Base-by-base conservation (phyloP, 23 tunicate genomes). In the Trididemnum miniatum region DNA sequence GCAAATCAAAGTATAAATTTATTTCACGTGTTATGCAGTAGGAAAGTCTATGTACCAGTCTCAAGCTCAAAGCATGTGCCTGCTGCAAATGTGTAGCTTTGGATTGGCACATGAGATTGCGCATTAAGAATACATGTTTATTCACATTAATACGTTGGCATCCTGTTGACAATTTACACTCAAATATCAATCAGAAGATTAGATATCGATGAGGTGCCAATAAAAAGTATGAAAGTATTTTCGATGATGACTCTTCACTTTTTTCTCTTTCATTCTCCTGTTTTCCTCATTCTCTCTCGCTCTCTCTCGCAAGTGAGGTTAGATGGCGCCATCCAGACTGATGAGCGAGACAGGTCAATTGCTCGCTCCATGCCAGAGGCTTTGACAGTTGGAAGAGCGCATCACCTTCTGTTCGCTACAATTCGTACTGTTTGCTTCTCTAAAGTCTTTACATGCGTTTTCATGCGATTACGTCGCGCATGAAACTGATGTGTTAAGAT, bases 301-400 rank as follows among this genome's bases (percentile, higher is more conserved):
- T n/a, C n/a, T n/a, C n/a, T n/a, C n/a, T n/a, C n/a, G 25, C 75
- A 69, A 32, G 40, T 12, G 75, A 31, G 79, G 9, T 20, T 20
- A 9, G 75, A n/a, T 39, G 79, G 79, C 79, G 79, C 79, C 79
- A 39, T 7, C 28, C 31, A 38, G 79, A 73, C 79, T 38, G 30
- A 39, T 40, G 59, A 2, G 57, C 30, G 59, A 73, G 30, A 27
- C 79, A 73, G 29, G 26, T 37, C 59, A 7, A 7, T 73, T 39
- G 79, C 79, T 31, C 18, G 7, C 31, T 67, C 38, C 38, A 67
- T 31, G 75, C 37, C 37, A 67, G 38, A 7, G 38, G 75, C 32
- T 67, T 67, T 67, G 37, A 67, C 37, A 67, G 37, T 38, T 12
- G 37, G 18, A 32, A 62, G 5, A 22, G n/a, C 67, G 4, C 26